A percentile compares a stretch with the other conserved stretches of the same genome.
phyloP scores from a whole-genome alignment of 2,797 vertebrate species.

The Acestrorhynchus altus region DNA sequence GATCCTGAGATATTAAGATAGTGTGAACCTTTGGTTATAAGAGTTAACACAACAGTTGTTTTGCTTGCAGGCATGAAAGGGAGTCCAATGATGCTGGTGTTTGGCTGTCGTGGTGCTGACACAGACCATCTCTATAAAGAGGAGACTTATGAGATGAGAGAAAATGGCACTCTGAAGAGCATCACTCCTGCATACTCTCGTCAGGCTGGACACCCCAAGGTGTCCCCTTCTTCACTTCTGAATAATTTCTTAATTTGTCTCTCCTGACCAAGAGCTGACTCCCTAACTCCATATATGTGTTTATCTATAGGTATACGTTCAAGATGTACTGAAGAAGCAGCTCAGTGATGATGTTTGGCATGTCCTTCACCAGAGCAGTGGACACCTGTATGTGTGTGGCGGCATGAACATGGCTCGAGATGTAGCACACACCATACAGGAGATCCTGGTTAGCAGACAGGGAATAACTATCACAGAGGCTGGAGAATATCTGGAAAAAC shows the following conservation, averaged over 20 bases:
- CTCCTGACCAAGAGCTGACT: no score
- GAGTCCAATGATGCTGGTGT: constrained; percentile 76
- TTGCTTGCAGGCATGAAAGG: constrained; percentile 66
- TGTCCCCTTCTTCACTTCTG: constrained; percentile 53
- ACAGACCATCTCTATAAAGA: constrained; percentile 82
- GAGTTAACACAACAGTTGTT: no score
- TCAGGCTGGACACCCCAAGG: constrained; percentile 77
- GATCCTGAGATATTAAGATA: no score
- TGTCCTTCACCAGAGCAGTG: constrained; percentile 66
- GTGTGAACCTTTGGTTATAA: no score
- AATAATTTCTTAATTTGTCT: no score
- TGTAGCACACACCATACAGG: constrained; percentile 72
- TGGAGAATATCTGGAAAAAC: constrained; percentile 72
- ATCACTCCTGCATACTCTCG: constrained; percentile 81
- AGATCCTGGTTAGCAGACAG: constrained; percentile 70
- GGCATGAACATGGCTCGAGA: constrained; percentile 80
- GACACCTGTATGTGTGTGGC: constrained; percentile 83
- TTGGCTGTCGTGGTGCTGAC: constrained; percentile 77
- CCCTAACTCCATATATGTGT: no score
- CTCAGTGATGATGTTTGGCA: constrained; percentile 67
- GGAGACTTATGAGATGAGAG: constrained; percentile 78
- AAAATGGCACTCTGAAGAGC: constrained; percentile 73
- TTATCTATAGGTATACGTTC: constrained; percentile 79
- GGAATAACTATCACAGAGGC: constrained; percentile 69
- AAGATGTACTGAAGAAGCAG: constrained; percentile 75